A percentile compares a stretch with the other conserved stretches of the same genome.
phyloP scores from a whole-genome alignment of 2,113 vertebrate genomes.

The Mustelus asterias region DNA sequence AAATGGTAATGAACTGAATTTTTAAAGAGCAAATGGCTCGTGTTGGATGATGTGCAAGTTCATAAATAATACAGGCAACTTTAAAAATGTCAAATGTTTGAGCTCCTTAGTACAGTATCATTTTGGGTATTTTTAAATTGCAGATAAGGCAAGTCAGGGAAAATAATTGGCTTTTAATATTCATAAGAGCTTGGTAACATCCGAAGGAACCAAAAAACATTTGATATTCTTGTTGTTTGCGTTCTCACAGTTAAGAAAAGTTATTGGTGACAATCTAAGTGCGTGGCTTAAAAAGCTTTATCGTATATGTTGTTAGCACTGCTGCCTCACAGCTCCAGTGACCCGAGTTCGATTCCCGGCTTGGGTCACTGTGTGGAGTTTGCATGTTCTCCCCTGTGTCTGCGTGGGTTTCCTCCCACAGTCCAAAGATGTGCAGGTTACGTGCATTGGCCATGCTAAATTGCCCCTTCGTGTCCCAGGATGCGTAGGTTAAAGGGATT shows the following conservation, averaged over 20 bases:
- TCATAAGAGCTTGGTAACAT: not conserved
- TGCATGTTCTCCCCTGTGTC: too few relatives aligned
- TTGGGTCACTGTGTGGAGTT: too few relatives aligned
- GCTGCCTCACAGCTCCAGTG: too few relatives aligned
- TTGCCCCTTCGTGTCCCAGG: too few relatives aligned
- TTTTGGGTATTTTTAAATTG: not conserved
- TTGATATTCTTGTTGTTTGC: conserved; percentile 18
- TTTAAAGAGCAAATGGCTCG: not conserved
- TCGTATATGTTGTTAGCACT: not conserved
- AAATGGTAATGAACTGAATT: not conserved
- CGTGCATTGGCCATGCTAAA: too few relatives aligned
- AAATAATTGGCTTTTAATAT: not conserved
- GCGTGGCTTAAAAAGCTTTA: not conserved
- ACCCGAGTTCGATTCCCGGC: too few relatives aligned
- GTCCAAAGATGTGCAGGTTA: too few relatives aligned
- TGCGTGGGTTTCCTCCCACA: too few relatives aligned
- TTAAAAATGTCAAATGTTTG: not conserved
- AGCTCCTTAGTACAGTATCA: not conserved
- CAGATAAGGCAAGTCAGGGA: not conserved
- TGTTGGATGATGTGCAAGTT: not conserved
- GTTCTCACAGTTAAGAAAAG: not conserved
- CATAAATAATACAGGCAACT: not conserved
- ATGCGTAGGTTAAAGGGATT: too few relatives aligned
- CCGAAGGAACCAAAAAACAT: not conserved
- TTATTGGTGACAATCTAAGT: not conserved